Conservation (phyloP, 2,888 invertebrate genomes). For the Drosophila anomalata region DNA sequence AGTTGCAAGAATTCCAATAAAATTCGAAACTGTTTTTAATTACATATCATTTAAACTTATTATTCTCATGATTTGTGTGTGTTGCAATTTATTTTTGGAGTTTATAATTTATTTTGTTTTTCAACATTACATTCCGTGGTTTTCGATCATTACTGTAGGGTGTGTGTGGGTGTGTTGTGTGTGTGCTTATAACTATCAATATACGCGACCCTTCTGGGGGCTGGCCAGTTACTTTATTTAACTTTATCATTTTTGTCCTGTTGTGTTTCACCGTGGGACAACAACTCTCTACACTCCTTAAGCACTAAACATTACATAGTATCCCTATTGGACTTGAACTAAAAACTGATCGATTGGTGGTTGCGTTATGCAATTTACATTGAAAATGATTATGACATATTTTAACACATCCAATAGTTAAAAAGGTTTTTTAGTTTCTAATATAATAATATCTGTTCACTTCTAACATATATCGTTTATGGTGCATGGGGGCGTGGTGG, state of each 20-base stretch:
- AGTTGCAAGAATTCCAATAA: conserved; percentile 2
- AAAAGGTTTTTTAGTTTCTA: conserved; percentile 56
- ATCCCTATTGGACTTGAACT: conserved; percentile 51
- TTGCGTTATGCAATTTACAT: conserved; percentile 64
- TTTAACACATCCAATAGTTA: conserved; percentile 52
- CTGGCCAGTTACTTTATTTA: conserved; percentile 29
- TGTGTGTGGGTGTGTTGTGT: neutral
- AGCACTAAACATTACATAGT: conserved; percentile 61
- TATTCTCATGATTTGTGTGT: conserved; percentile 51
- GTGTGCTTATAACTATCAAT: conserved; percentile 61
- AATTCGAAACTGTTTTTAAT: conserved; percentile 9
- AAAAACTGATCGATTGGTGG: conserved; percentile 41
- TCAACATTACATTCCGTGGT: conserved; percentile 63
- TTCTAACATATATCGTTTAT: conserved; percentile 58
- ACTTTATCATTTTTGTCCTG: conserved; percentile 52
- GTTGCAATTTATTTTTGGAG: conserved; percentile 26
- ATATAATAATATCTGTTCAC: conserved; percentile 63
- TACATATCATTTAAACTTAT: conserved; percentile 55
- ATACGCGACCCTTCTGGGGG: conserved; percentile 23
- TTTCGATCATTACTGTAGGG: conserved; percentile 58
- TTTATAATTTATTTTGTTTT: conserved; percentile 36
- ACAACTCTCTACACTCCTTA: conserved; percentile 59
- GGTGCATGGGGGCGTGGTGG: conserved; percentile 28
- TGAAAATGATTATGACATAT: conserved; percentile 53
- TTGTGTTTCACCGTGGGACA: conserved; percentile 63